phyloP scores from a whole-genome alignment of 2,113 vertebrate genomes.

The Nansenia antarctica region DNA sequence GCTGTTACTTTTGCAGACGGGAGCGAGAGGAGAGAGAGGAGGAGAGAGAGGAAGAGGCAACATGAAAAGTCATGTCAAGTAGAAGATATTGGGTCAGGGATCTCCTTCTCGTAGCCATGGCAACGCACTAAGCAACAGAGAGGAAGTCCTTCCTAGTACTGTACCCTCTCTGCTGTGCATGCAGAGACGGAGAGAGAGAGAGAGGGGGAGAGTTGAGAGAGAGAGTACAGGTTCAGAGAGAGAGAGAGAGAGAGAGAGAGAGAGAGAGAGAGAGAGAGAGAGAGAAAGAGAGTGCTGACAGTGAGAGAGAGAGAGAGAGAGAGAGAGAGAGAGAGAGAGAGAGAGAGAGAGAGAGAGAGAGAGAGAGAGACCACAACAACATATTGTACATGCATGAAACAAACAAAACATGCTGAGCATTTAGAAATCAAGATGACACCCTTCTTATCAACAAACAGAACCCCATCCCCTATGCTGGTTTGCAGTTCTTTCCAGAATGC shows the following conservation, averaged over 20 bases:
- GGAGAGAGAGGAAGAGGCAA: slow-evolving; percentile 19
- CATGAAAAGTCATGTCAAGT: slow-evolving; percentile 54
- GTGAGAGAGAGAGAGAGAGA: too few relatives aligned
- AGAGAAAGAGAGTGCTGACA: too few relatives aligned
- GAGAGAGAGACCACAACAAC: not conserved
- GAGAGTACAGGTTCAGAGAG: not conserved
- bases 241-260: not conserved
- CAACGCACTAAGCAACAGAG: slow-evolving; percentile 65
- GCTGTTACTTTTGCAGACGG: not conserved
- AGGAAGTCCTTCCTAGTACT: slow-evolving; percentile 50
- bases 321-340: too few relatives aligned
- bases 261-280: not conserved
- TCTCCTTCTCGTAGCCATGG: slow-evolving; percentile 66
- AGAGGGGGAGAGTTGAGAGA: slow-evolving; percentile 12
- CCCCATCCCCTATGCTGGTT: not conserved
- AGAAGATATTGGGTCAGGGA: slow-evolving; percentile 61
- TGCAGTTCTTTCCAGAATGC: not conserved
- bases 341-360: not conserved
- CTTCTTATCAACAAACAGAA: not conserved
- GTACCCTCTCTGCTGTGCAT: slow-evolving; percentile 29
- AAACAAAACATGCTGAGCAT: not conserved
- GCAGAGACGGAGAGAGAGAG: not conserved
- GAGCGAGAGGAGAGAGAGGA: not conserved
- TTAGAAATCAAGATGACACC: not conserved
- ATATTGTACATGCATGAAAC: not conserved